phyloP scores from a whole-genome alignment of 1,140 invertebrate genomes.

The Latrodectus geometricus region DNA sequence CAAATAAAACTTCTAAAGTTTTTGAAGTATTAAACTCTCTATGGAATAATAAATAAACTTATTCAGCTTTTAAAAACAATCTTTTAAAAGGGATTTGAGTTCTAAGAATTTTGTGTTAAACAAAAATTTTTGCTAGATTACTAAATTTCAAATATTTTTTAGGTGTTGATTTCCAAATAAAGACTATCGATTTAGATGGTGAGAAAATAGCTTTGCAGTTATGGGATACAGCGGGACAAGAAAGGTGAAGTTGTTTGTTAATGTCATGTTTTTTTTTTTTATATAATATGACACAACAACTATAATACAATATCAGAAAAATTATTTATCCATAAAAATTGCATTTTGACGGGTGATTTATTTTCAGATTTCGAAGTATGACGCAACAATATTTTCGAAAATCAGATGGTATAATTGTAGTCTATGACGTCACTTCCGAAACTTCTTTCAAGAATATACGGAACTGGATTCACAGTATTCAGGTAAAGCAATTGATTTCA shows the following conservation, averaged over 20 bases:
- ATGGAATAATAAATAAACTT: no score
- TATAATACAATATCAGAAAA: background rate
- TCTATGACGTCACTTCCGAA: conserved; percentile 75
- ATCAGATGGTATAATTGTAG: conserved; percentile 74
- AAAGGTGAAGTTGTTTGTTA: conserved; percentile 67
- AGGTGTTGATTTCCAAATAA: conserved; percentile 75
- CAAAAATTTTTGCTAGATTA: background rate
- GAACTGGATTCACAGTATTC: conserved; percentile 72
- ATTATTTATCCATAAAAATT: background rate
- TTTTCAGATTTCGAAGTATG: conserved; percentile 72
- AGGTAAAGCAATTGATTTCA: conserved; percentile 65
- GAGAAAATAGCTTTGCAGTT: conserved; percentile 73
- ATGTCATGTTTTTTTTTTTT: no score
- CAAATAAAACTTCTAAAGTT: no score
- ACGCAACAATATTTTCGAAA: conserved; percentile 76
- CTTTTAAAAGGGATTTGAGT: no score
- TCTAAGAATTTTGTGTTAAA: no score
- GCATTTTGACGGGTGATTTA: background rate
- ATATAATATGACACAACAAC: background rate
- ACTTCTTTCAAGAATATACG: conserved; percentile 72
- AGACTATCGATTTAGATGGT: conserved; percentile 70
- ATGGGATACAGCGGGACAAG: conserved; percentile 76
- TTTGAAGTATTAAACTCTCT: no score
- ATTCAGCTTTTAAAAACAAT: no score
- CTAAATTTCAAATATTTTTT: background rate